Conservation (phyloP, 2,888 invertebrate genomes). For the Mesorhabditis belari region DNA sequence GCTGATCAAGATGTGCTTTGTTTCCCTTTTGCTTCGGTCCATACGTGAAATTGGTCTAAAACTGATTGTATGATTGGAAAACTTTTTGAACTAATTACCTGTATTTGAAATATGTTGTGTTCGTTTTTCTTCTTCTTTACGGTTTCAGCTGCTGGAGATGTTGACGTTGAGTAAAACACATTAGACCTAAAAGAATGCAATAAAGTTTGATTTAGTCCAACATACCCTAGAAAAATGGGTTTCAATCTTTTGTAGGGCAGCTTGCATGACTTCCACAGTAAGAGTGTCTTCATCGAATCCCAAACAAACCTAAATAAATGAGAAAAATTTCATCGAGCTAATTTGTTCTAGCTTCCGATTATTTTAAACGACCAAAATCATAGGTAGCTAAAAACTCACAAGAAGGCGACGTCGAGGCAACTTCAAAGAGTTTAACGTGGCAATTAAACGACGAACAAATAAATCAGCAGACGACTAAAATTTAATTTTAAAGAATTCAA, state of each 20-base stretch:
- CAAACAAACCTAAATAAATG: constrained; percentile 4
- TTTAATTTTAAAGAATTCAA: constrained; percentile 1
- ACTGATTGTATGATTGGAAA: neutral
- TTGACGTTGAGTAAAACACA: no score
- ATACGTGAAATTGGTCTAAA: neutral
- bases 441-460: constrained; percentile 32
- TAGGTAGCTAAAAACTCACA: constrained; percentile 6
- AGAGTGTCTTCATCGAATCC: constrained; percentile 34
- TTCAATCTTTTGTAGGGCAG: constrained; percentile 20
- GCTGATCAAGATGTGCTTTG: constrained; percentile 33
- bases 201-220: no score
- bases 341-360: no score
- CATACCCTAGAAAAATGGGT: constrained; percentile 4
- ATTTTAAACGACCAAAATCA: no score
- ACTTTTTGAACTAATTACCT: neutral
- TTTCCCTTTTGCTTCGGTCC: constrained; percentile 14
- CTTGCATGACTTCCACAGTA: constrained; percentile 20
- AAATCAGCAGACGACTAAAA: constrained; percentile 30
- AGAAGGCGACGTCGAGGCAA: constrained; percentile 10
- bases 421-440: constrained; percentile 6
- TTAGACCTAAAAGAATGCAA: no score
- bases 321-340: neutral
- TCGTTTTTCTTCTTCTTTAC: neutral
- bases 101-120: constrained; percentile 8
- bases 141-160: neutral